Base-by-base conservation (phyloP, 1,140 invertebrate genomes). In the Drosophila lacteicornis region DNA sequence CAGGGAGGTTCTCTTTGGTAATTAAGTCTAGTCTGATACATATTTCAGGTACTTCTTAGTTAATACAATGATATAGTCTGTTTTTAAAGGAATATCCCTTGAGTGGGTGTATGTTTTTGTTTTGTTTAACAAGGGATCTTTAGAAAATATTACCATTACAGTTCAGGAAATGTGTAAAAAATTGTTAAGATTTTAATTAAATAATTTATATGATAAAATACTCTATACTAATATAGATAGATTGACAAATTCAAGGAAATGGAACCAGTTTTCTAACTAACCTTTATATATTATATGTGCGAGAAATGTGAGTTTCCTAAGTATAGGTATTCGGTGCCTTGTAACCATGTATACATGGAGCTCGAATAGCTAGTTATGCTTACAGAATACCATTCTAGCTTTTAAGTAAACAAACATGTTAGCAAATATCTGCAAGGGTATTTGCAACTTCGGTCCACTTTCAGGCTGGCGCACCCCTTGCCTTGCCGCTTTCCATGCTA, bases 401-500 rank as follows among this genome's bases (percentile, higher is more conserved):
- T 25, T 56, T 22, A 5, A 40, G 40, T 56, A 56, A 40, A 56
- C 53, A 56, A 56, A 56, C 19, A 56, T 56, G 53, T 58, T 43
- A 63, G 57, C 38, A 58, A 42, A 19, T 45, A 17, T 19, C 25
- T 17, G 45, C 49, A 45, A 73, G 69, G 53, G 69, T 70, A 70
- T 69, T 55, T 56, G 22, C 22, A 40, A 25, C 30, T 30, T 70
- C 67, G 67, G 40, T 71, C 15, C 30, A 45, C 19, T 47, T 42
- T 46, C 27, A 19, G 15, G 30, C 50, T 13, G 33, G 33, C 33
- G 9, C 53, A 36, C 53, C 55, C 55, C 55, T 25, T 65, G 22
- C 45, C 27, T 19, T 17, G 17, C 27, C 25, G 15, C 27, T 45
- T 55, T 65, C 33, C 33, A 36, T 9, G 51, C 40, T 19, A 27